These are phyloP conservation scores for Diaprepes abbreviatus DNA, from an alignment of 2,888 invertebrate genomes.

Conservation along the genomic window DNA sequence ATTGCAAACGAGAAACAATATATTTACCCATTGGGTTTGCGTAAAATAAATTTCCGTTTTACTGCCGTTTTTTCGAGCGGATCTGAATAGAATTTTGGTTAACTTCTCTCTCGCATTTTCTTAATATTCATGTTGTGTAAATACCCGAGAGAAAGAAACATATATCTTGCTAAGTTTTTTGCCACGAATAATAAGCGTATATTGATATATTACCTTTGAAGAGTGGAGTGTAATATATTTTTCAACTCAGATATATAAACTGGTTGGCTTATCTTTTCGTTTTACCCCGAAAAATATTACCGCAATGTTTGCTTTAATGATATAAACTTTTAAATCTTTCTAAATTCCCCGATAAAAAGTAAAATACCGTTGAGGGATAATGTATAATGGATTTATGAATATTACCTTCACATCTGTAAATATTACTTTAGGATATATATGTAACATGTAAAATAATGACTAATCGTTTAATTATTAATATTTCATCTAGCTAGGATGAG, in stretches of 20 bases:
- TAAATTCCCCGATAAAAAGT: conserved; percentile 4
- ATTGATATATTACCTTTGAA: conserved; percentile 15
- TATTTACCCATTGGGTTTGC: conserved; percentile 15
- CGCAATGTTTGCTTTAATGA: conserved; percentile 9
- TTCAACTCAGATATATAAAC: conserved; percentile 1
- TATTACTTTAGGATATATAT: background rate
- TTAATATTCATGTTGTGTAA: conserved; percentile 19
- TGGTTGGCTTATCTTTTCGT: background rate
- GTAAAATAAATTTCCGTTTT: conserved; percentile 19
- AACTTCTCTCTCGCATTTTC: conserved; percentile 13
- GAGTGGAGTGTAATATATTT: conserved; percentile 3
- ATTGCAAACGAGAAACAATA: conserved; percentile 20
- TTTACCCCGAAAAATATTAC: conserved; percentile 10
- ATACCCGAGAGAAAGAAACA: conserved; percentile 12
- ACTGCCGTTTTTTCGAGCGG: conserved; percentile 9
- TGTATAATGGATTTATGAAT: conserved; percentile 7
- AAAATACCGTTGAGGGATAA: background rate
- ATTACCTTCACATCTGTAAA: conserved; percentile 7
- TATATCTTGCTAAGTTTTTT: conserved; percentile 15
- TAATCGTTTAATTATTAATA: too few relatives aligned
- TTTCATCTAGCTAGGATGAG: too few relatives aligned
- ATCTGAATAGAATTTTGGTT: conserved; percentile 19
- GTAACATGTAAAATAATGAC: too few relatives aligned
- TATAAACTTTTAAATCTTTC: conserved; percentile 14
- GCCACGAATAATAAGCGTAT: conserved; percentile 5